Conservation (phyloP, 2,888 invertebrate species). For the Sycophila texana region DNA sequence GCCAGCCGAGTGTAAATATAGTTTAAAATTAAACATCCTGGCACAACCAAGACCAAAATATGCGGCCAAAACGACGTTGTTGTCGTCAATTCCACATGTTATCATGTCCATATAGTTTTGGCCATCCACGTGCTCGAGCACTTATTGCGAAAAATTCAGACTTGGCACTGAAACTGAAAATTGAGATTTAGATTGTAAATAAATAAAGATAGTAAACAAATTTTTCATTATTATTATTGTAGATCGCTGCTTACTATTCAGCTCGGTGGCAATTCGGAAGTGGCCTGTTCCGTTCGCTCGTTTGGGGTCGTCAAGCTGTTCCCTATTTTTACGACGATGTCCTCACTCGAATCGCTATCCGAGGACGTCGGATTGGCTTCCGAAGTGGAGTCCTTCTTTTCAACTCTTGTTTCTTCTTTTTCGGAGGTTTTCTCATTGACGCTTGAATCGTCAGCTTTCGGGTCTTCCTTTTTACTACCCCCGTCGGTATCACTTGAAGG, state of each 20-base stretch:
- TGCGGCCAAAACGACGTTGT: constrained; percentile 17
- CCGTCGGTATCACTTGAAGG: too few relatives aligned
- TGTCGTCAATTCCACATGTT: constrained; percentile 21
- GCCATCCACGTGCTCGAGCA: constrained; percentile 9
- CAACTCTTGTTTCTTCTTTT: not conserved
- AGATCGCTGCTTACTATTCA: constrained; percentile 16
- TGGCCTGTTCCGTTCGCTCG: not conserved
- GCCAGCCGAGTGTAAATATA: not conserved
- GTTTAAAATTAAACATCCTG: not conserved
- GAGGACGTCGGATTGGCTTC: not conserved
- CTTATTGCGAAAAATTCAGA: constrained; percentile 30
- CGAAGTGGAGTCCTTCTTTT: too few relatives aligned
- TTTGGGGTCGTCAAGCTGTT: not conserved
- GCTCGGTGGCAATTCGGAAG: constrained; percentile 34
- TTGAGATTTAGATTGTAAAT: not conserved
- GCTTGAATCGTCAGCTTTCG: too few relatives aligned
- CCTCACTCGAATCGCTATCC: constrained; percentile 35
- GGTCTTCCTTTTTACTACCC: too few relatives aligned
- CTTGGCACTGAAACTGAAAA: not conserved
- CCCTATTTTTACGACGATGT: constrained; percentile 25
- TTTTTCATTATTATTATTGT: not conserved
- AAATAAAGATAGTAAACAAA: constrained; percentile 9
- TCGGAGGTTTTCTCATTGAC: too few relatives aligned
- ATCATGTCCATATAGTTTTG: too few relatives aligned
- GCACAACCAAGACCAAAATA: constrained; percentile 3